Conservation (phyloP, 2,888 invertebrate genomes). For the Drosophila greeni region DNA sequence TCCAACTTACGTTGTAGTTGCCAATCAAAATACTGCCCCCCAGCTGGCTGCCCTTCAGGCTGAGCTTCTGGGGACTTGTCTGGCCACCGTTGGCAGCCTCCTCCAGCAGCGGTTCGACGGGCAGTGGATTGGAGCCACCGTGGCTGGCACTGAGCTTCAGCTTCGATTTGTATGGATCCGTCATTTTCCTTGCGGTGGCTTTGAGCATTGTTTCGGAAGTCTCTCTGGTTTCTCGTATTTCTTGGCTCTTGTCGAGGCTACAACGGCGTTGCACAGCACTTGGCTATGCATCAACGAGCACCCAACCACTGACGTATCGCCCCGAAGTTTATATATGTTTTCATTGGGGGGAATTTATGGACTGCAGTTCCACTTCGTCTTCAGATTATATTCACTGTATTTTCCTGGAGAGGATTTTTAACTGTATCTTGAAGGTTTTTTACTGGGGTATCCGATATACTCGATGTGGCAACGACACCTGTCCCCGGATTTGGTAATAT, state of each 20-base stretch:
- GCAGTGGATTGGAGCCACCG: slow-evolving; percentile 33
- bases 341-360: slow-evolving; percentile 12
- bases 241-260: slow-evolving; percentile 42
- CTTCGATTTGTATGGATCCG: slow-evolving; percentile 68
- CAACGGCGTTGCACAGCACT: slow-evolving; percentile 65
- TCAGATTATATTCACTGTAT: not conserved
- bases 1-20: slow-evolving; percentile 86
- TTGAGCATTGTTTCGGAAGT: slow-evolving; percentile 67
- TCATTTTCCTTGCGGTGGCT: slow-evolving; percentile 67
- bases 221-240: slow-evolving; percentile 15
- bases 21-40: slow-evolving; percentile 91
- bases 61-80: slow-evolving; percentile 83
- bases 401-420: not conserved
- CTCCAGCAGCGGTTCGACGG: slow-evolving; percentile 42
- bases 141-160: slow-evolving; percentile 66
- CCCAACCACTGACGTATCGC: slow-evolving; percentile 24
- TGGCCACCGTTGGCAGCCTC: slow-evolving; percentile 34
- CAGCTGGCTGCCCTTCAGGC: slow-evolving; percentile 86
- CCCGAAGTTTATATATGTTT: slow-evolving; percentile 31
- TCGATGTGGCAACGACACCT: slow-evolving; percentile 21
- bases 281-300: slow-evolving; percentile 63
- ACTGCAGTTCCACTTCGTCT: slow-evolving; percentile 5
- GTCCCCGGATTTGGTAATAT: slow-evolving; percentile 11
- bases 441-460: not conserved
- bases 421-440: not conserved